A percentile compares a stretch with the other conserved stretches of the same genome.
phyloP scores from a whole-genome alignment of 2,888 invertebrate species.

The Labia minor region DNA sequence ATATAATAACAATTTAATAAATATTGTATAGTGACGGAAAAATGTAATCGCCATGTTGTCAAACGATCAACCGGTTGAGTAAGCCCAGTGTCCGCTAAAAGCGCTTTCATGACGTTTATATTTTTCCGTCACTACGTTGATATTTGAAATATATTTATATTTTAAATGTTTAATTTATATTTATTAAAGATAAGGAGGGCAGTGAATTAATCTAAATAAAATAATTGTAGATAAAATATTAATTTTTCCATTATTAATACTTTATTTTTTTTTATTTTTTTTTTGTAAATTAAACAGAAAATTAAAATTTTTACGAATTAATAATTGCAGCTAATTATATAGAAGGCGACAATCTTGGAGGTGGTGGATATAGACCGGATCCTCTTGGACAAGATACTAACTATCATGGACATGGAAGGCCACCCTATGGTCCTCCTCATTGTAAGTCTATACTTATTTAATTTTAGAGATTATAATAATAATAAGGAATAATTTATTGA shows the following conservation, averaged over 20 bases:
- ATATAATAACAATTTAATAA: too few species aligned
- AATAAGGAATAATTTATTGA: background rate
- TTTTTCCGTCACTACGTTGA: too few species aligned
- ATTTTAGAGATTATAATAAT: background rate
- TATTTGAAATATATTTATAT: background rate
- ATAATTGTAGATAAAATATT: too few species aligned
- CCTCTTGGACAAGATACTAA: slow-evolving; percentile 40
- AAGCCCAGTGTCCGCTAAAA: too few species aligned
- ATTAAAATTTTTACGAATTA: background rate
- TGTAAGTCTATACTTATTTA: background rate
- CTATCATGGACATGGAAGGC: slow-evolving; percentile 35
- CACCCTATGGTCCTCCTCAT: slow-evolving; percentile 29
- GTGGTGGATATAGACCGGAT: slow-evolving; percentile 37
- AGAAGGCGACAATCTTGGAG: slow-evolving; percentile 32
- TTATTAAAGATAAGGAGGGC: too few species aligned
- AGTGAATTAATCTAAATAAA: too few species aligned
- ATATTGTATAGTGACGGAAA: too few species aligned
- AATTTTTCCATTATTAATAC: background rate
- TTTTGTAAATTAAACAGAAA: too few species aligned
- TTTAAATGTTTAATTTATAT: too few species aligned
- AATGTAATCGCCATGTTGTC: too few species aligned
- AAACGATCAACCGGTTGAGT: too few species aligned
- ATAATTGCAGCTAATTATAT: slow-evolving; percentile 35
- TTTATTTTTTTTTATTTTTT: slow-evolving; percentile 19
- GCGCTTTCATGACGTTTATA: too few species aligned